Evolutionary conservation across 2,113 vertebrate species (phyloP), one percentile per base, ranked within the genome.

Genomic region (Rissa tridactyla): DNA sequence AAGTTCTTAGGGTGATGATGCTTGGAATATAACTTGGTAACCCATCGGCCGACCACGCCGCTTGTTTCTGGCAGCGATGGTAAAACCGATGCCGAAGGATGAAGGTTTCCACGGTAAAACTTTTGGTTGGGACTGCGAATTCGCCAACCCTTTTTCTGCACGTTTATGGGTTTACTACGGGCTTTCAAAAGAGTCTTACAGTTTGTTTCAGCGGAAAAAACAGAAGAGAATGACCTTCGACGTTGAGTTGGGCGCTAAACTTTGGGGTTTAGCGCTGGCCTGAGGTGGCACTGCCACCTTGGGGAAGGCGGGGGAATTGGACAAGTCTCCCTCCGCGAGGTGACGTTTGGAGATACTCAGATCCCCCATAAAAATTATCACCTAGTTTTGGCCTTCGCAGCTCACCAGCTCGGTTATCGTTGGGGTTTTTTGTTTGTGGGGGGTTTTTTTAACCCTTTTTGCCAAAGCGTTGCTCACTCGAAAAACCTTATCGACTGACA

Each of bases 311-410:
- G n/a, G 20, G 58, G 81, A 85, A 85, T 0, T 19, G 65, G 13
- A 17, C 11, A 2, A 9, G 20, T 3, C 40, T 30, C 55, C 72
- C 6, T 4, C 55, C 9, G 13, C 34, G 2, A 30, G 55, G 62
- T 1, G 40, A 6, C 10, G 1, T 1, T 5, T 13, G 29, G 11
- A 23, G 11, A 6, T 1, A 4, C 10, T 11, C 55, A 1, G 9
- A 3, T 22, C 55, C 5, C 55, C 25, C 8, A 4, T 5, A 20
- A 34, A 47, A 30, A 30, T 11, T 15, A 8, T 21, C 21, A 2
- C 40, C 1, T 17, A 6, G 14, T 54, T 64, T 68, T 30, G 70
- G 34, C 60, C 71, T 58, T 49, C 4, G 34, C 17, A 18, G 47
- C 36, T 15, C 20, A 15, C 19, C 36, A 15, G 36, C 11, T 4